Base-by-base conservation (phyloP, 2,797 vertebrate genomes). In the Furcifer pardalis region DNA sequence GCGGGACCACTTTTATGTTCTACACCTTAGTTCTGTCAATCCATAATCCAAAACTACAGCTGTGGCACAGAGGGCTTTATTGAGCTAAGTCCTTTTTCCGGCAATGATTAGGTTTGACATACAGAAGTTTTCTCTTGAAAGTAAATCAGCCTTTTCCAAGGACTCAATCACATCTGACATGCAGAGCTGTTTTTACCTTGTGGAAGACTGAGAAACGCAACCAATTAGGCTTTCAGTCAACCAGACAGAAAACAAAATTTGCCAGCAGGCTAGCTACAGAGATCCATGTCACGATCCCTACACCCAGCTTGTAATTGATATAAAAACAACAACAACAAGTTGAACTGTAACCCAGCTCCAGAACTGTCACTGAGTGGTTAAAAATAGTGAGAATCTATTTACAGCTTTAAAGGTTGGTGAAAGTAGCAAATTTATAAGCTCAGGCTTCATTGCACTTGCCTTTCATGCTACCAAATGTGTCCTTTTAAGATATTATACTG, bases 381-480 rank as follows among this genome's bases (percentile, higher is more conserved):
- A 95, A 93, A 88, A 92, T 80, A 83, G 46, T 90, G 90, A 90
- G 90, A 91, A 91, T 90, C 91, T 90, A 89, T 94, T 94, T 95
- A 83, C 83, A 92, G 89, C 85, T 92, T 84, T 91, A 85, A 85
- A 94, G 92, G 86, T 75, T 93, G 90, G 89, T 89, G 88, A 93
- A 94, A 90, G 89, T 84, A 89, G 87, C 76, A 87, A 95, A 95
- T 95, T 93, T 91, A 89, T 89, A 89, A 91, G 87, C 86, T 89
- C 89, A 92, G 89, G 91, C 93, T 91, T 92, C 90, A 92, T 87
- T 95, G 95, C 96, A 95, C 96, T 94, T 95, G 96, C 96, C 97
- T 97, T 96, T 97, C 96, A 97, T 95, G 93, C 95, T 96, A 95
- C 94, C 94, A 96, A 96, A 97, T 96, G 93, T 95, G 96, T 96